Conservation (phyloP, 2,113 vertebrate species). For the Pangasianodon hypophthalmus region DNA sequence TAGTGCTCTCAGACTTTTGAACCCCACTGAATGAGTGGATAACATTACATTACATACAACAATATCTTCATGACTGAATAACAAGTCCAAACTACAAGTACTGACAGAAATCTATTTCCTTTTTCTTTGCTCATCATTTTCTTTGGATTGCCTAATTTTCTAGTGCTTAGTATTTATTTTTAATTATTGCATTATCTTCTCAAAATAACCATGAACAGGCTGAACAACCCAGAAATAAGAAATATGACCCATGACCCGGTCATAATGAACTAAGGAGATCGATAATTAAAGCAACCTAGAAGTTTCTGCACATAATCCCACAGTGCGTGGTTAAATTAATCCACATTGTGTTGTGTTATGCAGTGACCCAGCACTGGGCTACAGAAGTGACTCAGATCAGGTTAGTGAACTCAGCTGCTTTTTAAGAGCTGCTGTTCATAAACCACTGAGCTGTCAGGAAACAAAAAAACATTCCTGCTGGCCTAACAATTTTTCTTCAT, state of each 20-base stretch:
- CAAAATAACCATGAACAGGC: background rate
- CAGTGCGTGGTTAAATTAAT: background rate
- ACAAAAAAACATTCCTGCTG: background rate
- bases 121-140: background rate
- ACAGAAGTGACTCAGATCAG: background rate
- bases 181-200: background rate
- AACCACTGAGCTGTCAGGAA: background rate
- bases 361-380: background rate
- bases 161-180: background rate
- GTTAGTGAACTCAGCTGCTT: background rate
- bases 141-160: background rate
- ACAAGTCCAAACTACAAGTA: background rate
- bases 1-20: background rate
- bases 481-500: background rate
- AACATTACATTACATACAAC: background rate
- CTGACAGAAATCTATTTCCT: background rate
- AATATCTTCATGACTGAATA: background rate
- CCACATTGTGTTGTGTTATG: background rate
- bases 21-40: background rate
- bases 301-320: background rate
- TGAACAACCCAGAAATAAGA: background rate
- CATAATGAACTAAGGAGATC: background rate
- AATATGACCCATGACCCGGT: background rate
- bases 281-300: background rate
- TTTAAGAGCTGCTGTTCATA: background rate